Conservation (phyloP, 2,888 invertebrate species). For the Caenorhabditis becei region DNA sequence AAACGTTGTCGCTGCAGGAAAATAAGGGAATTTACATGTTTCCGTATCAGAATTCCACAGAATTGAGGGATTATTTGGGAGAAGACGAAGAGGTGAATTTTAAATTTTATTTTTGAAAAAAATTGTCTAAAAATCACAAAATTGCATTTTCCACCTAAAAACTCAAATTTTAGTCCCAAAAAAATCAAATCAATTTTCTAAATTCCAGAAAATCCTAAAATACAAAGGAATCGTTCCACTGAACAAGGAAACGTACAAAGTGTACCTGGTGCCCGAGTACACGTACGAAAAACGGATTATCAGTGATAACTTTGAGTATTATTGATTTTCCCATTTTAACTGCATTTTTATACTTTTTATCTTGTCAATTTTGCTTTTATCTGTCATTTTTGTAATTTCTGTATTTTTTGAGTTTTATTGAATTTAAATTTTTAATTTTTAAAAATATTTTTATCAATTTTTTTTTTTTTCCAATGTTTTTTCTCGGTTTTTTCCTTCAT, state of each 20-base stretch:
- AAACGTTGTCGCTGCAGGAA: neutral
- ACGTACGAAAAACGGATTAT: neutral
- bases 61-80: neutral
- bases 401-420: neutral
- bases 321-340: neutral
- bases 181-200: neutral
- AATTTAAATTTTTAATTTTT: neutral
- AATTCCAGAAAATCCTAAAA: constrained; percentile 13
- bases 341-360: neutral
- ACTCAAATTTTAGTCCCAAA: neutral
- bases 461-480: neutral
- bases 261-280: constrained; percentile 8
- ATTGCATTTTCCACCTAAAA: no score
- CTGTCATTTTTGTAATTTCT: neutral
- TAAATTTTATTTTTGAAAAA: no score
- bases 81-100: neutral
- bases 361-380: neutral
- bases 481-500: no score
- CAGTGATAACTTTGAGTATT: neutral
- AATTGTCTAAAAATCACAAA: no score
- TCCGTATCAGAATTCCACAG: constrained; percentile 1
- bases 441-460: neutral
- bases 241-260: neutral
- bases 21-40: neutral
- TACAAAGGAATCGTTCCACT: constrained; percentile 14